Evolutionary conservation across 1,140 invertebrate species (phyloP), one percentile per base, ranked within the genome.

Genomic region (Drosophila pandora): DNA sequence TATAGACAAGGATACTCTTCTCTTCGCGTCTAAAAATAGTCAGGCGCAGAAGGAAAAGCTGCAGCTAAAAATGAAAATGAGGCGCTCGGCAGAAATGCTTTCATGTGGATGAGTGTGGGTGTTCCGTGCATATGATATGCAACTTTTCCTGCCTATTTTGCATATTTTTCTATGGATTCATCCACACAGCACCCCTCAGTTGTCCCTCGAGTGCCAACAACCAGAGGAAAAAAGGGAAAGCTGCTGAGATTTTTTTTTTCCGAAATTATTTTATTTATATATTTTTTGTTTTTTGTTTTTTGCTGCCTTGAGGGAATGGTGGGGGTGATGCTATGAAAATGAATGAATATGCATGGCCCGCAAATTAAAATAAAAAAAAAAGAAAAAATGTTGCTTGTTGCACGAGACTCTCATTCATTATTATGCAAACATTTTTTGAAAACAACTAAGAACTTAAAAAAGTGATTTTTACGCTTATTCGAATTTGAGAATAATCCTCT

Each of bases 121-220:
- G 47, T 49, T 52, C 45, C 32, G 34, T 61, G 58, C 61, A 76
- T 71, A 72, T 72, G 50, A 54, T 69, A 70, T 76, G 77, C 65
- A 81, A 75, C 60, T 80, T 80, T 79, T 79, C 53, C 70, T 58
- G 78, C 78, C 78, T 81, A 77, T 82, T 81, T 81, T 73, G 78
- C 79, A 82, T 82, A 72, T 76, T 70, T 76, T 76, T 76, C 57
- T 56, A 58, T 55, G 37, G 54, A 63, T 56, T 43, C 17, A 17
- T 43, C 41, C 41, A 43, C 3, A n/a, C 13, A 6, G 10, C n/a
- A 5, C 8, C 41, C 17, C 3, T 12, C 8, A n/a, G 13, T 21
- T 9, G 13, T 43, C 43, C 43, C 59, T 52, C 67, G 5, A 43
- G 28, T 47, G 49, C 52, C 64, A 43, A 43, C 41, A 21, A 32